Percentiles rank a stretch among this genome's conserved stretches.
phyloP scores from a whole-genome alignment of 2,797 vertebrate species.

The Merluccius polli region DNA sequence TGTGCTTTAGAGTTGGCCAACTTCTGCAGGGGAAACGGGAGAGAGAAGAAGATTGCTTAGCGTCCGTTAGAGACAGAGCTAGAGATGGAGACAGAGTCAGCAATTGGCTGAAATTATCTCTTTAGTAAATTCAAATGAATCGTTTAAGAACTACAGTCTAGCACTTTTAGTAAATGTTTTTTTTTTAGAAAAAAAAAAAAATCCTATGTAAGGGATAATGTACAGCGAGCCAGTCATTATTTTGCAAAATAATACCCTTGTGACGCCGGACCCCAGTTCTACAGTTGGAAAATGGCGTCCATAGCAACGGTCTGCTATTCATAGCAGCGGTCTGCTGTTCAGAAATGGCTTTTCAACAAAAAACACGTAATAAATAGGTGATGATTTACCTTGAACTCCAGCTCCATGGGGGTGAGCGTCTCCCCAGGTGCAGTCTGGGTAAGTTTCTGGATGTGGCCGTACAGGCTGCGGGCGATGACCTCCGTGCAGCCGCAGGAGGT shows the following conservation, averaged over 20 bases:
- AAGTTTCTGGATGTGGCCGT: conserved; percentile 92
- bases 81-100: not conserved
- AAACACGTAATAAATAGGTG: too few species aligned
- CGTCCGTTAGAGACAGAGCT: not conserved
- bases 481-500: conserved; percentile 87
- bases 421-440: conserved; percentile 82
- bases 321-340: too few species aligned
- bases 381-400: conserved; percentile 89
- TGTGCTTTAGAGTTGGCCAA: conserved; percentile 91
- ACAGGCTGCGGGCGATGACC: conserved; percentile 88
- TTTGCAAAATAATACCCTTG: too few species aligned
- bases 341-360: too few species aligned
- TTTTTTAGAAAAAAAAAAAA: too few species aligned
- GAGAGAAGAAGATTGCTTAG: not conserved
- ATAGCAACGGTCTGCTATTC: too few species aligned
- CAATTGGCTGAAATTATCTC: not conserved
- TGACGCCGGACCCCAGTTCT: too few species aligned
- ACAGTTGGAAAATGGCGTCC: too few species aligned
- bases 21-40: conserved; percentile 57
- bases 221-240: too few species aligned
- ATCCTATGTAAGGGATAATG: too few species aligned
- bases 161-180: not conserved
- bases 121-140: not conserved
- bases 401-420: conserved; percentile 86
- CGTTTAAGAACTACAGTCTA: too few species aligned